These are phyloP conservation scores for Drosophila cognata DNA, from an alignment of 2,888 invertebrate genomes.

Conservation along the genomic window DNA sequence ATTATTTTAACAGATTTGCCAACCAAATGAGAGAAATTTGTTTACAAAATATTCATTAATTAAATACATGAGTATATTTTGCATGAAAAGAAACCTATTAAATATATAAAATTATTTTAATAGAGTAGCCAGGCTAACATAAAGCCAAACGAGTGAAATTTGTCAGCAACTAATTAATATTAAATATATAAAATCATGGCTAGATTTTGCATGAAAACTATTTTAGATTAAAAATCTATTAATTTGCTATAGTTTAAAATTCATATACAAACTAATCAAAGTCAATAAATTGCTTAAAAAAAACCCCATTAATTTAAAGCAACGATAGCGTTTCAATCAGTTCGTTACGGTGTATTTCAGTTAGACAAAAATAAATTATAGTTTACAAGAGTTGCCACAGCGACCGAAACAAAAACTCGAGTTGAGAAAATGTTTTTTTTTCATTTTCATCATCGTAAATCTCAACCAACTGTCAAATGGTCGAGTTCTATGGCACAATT, in stretches of 20 bases:
- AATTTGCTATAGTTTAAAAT: neutral
- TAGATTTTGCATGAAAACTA: neutral
- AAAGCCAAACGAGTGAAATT: neutral
- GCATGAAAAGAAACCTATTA: neutral
- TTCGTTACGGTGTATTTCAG: neutral
- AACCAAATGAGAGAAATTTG: neutral
- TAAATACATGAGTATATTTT: neutral
- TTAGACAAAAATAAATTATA: neutral
- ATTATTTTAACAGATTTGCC: neutral
- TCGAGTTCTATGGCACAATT: conserved; percentile 73
- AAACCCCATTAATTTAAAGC: neutral
- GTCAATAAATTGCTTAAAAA: neutral
- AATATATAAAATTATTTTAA: neutral
- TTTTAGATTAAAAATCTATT: neutral
- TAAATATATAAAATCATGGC: neutral
- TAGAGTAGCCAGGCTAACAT: neutral
- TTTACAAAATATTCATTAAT: neutral
- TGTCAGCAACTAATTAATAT: neutral
- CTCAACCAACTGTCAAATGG: conserved; percentile 76
- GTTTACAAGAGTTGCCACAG: conserved; percentile 20
- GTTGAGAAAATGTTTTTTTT: neutral
- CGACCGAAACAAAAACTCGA: neutral
- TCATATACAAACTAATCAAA: neutral
- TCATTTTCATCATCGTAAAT: conserved; percentile 66
- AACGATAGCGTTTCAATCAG: neutral